Conservation (phyloP, 1,140 invertebrate species). For the Orius insidiosus region DNA sequence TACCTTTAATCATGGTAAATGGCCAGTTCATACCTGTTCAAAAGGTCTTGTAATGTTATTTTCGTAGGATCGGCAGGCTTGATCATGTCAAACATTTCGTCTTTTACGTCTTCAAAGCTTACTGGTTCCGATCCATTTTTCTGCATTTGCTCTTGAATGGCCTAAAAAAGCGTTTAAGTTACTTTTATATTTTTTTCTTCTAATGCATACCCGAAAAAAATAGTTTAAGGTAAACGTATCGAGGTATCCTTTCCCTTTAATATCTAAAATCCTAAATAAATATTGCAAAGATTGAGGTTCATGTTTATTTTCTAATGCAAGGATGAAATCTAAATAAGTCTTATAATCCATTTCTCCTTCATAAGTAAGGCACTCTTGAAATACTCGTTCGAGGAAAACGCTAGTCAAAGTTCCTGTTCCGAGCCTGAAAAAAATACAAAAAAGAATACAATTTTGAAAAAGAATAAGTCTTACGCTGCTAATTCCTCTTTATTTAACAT, state of each 20-base stretch:
- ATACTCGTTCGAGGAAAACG: slow-evolving; percentile 80
- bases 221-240: slow-evolving; percentile 82
- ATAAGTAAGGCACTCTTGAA: slow-evolving; percentile 88
- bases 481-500: slow-evolving; percentile 14
- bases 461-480: slow-evolving; percentile 4
- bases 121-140: slow-evolving; percentile 69
- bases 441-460: slow-evolving; percentile 1
- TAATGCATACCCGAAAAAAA: slow-evolving; percentile 58
- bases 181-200: not conserved
- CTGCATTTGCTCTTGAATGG: slow-evolving; percentile 77
- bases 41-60: slow-evolving; percentile 1
- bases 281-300: slow-evolving; percentile 84
- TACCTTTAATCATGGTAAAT: too few species aligned
- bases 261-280: slow-evolving; percentile 80
- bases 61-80: not conserved
- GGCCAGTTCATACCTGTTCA: not conserved
- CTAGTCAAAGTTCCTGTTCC: slow-evolving; percentile 77
- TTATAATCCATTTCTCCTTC: slow-evolving; percentile 97
- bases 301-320: slow-evolving; percentile 79
- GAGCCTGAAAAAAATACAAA: slow-evolving; percentile 32
- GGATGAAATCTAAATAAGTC: slow-evolving; percentile 84
- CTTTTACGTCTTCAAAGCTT: slow-evolving; percentile 84
- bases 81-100: slow-evolving; percentile 64
- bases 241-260: slow-evolving; percentile 70
- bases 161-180: slow-evolving; percentile 55